phyloP scores from a whole-genome alignment of 2,113 vertebrate species.

The Ctenomys sociabilis region DNA sequence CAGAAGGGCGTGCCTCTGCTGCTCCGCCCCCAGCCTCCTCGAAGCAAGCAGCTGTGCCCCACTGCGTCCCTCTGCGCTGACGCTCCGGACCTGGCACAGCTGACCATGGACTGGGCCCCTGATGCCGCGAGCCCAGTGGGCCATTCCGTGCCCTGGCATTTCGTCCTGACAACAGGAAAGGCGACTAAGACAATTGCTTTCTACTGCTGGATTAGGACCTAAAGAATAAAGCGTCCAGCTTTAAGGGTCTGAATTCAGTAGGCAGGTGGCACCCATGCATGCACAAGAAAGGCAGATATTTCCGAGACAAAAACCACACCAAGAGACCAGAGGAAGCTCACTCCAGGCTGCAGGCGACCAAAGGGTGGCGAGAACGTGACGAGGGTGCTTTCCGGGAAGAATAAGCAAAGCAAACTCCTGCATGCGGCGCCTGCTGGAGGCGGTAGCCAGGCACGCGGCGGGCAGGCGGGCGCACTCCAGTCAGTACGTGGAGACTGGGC shows the following conservation, averaged over 20 bases:
- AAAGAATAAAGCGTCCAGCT: background rate
- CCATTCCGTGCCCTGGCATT: background rate
- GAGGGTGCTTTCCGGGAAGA: background rate
- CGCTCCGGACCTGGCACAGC: background rate
- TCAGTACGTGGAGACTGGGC: background rate
- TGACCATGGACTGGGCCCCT: background rate
- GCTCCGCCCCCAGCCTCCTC: background rate
- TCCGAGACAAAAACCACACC: background rate
- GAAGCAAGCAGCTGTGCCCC: background rate
- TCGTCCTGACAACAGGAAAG: background rate
- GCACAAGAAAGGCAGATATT: background rate
- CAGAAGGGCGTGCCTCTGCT: background rate
- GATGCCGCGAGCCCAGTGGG: background rate
- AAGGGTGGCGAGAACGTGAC: background rate
- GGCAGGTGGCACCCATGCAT: background rate
- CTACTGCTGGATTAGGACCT: background rate
- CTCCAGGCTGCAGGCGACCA: background rate
- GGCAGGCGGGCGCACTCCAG: background rate
- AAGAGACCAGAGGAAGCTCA: background rate
- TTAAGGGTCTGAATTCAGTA: background rate
- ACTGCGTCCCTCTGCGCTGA: background rate
- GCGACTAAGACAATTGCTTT: background rate
- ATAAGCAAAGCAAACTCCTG: background rate
- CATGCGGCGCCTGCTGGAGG: background rate
- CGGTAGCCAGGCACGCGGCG: background rate